phyloP scores from a whole-genome alignment of 2,888 invertebrate genomes.

The Diogma glabrata region DNA sequence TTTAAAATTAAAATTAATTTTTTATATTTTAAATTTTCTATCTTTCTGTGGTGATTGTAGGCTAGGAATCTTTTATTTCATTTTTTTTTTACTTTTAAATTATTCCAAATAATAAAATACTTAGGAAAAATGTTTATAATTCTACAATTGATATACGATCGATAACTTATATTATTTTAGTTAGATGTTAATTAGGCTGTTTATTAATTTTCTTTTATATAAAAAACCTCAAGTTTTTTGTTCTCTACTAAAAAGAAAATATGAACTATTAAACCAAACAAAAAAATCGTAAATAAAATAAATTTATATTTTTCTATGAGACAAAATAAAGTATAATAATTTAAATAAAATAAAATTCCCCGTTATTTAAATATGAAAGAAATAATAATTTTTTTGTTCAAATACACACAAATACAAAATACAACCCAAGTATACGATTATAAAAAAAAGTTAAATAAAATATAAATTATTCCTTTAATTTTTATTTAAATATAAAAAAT shows the following conservation, averaged over 20 bases:
- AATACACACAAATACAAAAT: conserved; percentile 32
- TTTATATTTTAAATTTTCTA: background rate
- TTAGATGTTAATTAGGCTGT: no score
- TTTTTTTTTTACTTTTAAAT: no score
- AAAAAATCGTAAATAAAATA: conserved; percentile 6
- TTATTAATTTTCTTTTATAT: conserved; percentile 5
- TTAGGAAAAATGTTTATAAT: no score
- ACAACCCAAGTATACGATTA: conserved; percentile 37
- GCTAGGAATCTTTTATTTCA: conserved; percentile 4
- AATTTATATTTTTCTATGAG: conserved; percentile 10
- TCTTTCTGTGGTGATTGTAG: conserved; percentile 5
- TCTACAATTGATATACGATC: no score
- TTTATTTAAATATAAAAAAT: conserved; percentile 12
- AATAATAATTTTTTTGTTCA: conserved; percentile 15
- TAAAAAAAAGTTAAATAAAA: conserved; percentile 10
- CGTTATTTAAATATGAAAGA: conserved; percentile 18
- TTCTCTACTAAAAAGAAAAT: conserved; percentile 4
- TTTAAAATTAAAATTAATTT: conserved; percentile 6
- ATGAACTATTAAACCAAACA: background rate
- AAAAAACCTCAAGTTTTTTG: background rate
- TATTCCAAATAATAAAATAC: no score
- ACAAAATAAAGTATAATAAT: conserved; percentile 8
- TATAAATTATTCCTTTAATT: background rate
- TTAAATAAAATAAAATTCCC: conserved; percentile 17
- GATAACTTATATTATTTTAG: no score